Evolutionary conservation across 1,140 invertebrate genomes (phyloP).

Genomic region (Dinoponera quadriceps): DNA sequence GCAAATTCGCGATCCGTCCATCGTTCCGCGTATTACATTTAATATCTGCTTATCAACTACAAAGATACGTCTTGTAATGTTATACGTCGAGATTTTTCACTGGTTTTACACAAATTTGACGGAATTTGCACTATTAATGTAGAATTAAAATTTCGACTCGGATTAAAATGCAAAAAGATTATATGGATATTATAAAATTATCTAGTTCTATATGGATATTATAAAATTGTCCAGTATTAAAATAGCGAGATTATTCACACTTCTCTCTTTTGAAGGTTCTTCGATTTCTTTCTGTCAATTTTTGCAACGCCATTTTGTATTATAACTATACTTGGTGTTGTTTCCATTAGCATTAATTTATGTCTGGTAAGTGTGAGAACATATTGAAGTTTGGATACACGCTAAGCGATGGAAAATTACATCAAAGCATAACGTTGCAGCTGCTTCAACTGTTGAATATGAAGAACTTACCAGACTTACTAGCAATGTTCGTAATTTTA

Average conservation of each 20-base stretch:
- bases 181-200: neutral
- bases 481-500: conserved; percentile 42
- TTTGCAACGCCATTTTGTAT: neutral
- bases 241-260: neutral
- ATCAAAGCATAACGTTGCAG: conserved; percentile 9
- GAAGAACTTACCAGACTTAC: conserved; percentile 37
- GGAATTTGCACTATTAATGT: no score
- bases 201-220: neutral
- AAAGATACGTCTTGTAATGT: no score
- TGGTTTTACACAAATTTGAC: no score
- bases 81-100: no score
- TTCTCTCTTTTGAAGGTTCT: neutral
- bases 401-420: neutral
- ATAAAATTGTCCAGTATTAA: neutral
- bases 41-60: no score
- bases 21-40: no score
- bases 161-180: no score
- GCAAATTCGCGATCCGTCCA: no score
- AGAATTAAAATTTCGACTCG: no score
- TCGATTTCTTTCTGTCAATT: neutral
- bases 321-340: neutral
- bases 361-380: conserved; percentile 29
- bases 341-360: neutral
- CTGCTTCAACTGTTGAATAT: neutral
- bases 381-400: conserved; percentile 24